Conservation (phyloP, 2,797 vertebrate species). For the Thripadectes ignobilis region DNA sequence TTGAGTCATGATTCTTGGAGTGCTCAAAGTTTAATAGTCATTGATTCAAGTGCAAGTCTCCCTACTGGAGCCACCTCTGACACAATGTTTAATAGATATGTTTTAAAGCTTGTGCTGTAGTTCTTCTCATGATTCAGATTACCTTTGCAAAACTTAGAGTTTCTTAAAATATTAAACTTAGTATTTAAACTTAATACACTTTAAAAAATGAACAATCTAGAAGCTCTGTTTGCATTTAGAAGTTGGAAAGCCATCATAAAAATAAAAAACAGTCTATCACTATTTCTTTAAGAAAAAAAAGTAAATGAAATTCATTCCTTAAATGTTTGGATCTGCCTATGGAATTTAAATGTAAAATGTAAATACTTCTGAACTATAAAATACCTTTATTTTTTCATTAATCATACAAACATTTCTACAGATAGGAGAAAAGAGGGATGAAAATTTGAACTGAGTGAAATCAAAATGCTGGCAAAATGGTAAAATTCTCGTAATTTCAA, state of each 20-base stretch:
- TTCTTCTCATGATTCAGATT: neutral
- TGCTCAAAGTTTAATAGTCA: neutral
- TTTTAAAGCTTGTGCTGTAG: neutral
- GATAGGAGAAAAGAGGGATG: neutral
- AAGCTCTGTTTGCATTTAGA: neutral
- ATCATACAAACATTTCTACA: neutral
- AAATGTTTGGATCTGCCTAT: neutral
- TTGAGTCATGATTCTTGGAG: neutral
- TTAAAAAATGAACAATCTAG: neutral
- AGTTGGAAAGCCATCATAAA: neutral
- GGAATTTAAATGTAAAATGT: neutral
- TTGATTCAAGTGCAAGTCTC: neutral
- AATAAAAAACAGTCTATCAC: neutral
- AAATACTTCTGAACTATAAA: neutral
- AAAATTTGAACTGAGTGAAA: neutral
- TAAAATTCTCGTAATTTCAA: neutral
- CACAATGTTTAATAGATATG: neutral
- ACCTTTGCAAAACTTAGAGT: neutral
- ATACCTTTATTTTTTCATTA: neutral
- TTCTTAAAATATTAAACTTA: neutral
- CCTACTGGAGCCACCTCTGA: neutral
- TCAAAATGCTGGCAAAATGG: neutral
- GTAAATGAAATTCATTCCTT: neutral
- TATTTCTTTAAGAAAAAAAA: neutral
- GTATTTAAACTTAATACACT: neutral